These are phyloP conservation scores for Dipodomys spectabilis DNA, from an alignment of 2,113 vertebrate genomes.

Conservation along the genomic window DNA sequence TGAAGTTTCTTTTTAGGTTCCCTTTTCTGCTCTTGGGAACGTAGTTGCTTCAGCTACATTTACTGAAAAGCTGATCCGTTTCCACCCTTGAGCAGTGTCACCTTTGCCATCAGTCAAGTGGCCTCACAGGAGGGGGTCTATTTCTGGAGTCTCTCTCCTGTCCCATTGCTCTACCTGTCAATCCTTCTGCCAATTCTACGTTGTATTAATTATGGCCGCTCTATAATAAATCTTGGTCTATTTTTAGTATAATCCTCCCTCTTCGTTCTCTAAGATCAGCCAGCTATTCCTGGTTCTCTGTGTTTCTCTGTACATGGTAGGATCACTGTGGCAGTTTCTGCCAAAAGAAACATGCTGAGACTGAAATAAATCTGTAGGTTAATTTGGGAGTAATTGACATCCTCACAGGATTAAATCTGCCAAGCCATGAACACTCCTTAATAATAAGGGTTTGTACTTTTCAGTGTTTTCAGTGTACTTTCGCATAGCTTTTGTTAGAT, in stretches of 20 bases:
- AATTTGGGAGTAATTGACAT: conserved; percentile 55
- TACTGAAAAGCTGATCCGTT: conserved; percentile 52
- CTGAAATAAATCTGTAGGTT: conserved; percentile 57
- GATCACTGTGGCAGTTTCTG: conserved; percentile 61
- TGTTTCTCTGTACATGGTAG: conserved; percentile 55
- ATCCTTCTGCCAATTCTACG: background rate
- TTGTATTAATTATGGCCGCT: conserved; percentile 10
- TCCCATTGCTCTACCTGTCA: conserved; percentile 37
- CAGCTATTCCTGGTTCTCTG: conserved; percentile 55
- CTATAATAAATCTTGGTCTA: conserved; percentile 49
- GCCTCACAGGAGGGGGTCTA: conserved; percentile 38
- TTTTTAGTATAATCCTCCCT: conserved; percentile 41
- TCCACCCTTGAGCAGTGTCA: conserved; percentile 21
- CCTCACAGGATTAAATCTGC: conserved; percentile 51
- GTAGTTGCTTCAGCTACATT: conserved; percentile 39
- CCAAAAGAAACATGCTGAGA: conserved; percentile 49
- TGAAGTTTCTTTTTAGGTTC: conserved; percentile 18
- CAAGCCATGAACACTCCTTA: conserved; percentile 35
- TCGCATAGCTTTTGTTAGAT: background rate
- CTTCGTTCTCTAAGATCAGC: conserved; percentile 41
- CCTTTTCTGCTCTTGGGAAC: background rate
- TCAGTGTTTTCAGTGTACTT: background rate
- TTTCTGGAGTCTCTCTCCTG: conserved; percentile 66
- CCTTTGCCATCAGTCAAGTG: conserved; percentile 67
- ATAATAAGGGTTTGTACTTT: conserved; percentile 50